Evolutionary conservation across 1,140 invertebrate species (phyloP), one percentile per base, ranked within the genome.

Genomic region (Cydia pomonella): DNA sequence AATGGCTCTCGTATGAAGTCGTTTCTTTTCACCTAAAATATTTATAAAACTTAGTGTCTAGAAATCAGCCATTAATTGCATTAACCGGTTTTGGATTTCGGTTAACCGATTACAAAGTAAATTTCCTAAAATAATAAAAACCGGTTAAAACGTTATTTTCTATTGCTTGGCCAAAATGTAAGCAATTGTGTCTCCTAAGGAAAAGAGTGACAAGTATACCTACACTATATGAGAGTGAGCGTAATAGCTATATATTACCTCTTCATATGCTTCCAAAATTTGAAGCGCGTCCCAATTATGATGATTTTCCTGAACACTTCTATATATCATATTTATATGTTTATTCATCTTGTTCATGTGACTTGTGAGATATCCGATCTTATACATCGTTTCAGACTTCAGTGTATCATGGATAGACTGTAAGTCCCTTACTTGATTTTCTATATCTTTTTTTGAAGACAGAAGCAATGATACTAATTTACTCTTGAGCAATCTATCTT

Each of bases 181-280:
- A 12, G 41, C 41, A 2, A 44, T 0, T 3, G 41, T 44, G 10
- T 10, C 13, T 3, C 12, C 16, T 16, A 44, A 12, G 2, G 41
- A 44, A 3, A 44, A 13, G 4, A 13, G 41, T 16, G 41, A 44
- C 41, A 44, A 44, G 41, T 44, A 13, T 13, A 44, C 41, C 12
- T 44, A 44, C 41, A 13, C 18, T 5, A 59, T 21, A 59, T 23
- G 21, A 53, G 16, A 18, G 12, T 44, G 18, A 25, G 21, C 62
- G 16, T 63, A 63, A 21, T 18, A 23, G 23, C 50, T n/a, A 21
- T 47, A 63, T 2, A 69, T 77, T 74, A 77, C 76, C 53, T 77
- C 33, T 47, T 72, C 76, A 62, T 77, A 77, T 5, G 66, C 50
- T 50, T 77, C 72, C 10, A 77, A 33, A 9, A 72, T 29, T 63